phyloP scores from a whole-genome alignment of 2,113 vertebrate genomes.

The Gorsachius goisagi region DNA sequence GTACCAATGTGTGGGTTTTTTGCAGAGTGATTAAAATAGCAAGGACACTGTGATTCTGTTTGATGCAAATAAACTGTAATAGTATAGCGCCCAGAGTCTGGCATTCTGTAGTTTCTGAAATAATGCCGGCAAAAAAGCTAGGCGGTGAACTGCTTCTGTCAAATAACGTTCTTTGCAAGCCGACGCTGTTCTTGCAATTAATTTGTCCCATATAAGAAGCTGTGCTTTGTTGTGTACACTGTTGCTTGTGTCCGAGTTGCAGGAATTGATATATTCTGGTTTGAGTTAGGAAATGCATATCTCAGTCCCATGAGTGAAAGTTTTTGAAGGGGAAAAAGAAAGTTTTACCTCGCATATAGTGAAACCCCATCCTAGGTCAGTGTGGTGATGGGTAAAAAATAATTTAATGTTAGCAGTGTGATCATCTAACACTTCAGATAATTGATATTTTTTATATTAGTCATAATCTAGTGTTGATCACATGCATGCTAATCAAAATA shows the following conservation, averaged over 20 bases:
- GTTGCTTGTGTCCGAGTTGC: accelerated
- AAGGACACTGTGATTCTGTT: neutral
- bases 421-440: accelerated
- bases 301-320: neutral
- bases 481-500: neutral
- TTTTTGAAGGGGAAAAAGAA: neutral
- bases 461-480: neutral
- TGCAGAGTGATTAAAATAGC: neutral
- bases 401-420: neutral
- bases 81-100: accelerated
- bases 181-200: neutral
- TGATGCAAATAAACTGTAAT: neutral
- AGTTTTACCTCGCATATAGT: accelerated
- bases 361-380: neutral
- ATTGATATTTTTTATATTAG: neutral
- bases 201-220: neutral
- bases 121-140: neutral
- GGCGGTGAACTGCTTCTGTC: neutral
- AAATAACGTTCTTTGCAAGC: neutral
- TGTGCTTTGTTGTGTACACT: neutral
- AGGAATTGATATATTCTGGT: neutral
- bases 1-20: accelerated
- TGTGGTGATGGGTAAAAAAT: neutral
- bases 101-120: neutral
- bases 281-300: neutral